Evolutionary conservation across 2,113 vertebrate genomes (phyloP).

Genomic region (Gallinago jamesoni): DNA sequence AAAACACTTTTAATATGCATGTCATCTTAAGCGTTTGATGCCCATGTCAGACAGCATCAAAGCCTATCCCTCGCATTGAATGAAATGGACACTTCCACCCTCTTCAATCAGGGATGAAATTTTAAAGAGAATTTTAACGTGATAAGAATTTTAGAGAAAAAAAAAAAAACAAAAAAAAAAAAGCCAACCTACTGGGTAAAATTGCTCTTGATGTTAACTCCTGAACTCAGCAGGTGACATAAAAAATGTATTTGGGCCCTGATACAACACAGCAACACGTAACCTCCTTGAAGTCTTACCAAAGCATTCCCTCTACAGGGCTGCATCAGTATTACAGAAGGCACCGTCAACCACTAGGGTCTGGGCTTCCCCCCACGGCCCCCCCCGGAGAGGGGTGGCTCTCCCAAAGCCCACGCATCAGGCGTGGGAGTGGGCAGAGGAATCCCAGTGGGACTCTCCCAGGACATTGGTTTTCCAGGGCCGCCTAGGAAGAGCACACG

Average conservation of each 20-base stretch:
- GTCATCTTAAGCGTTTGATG: slow-evolving; percentile 51
- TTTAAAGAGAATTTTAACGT: background rate
- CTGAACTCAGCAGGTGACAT: slow-evolving; percentile 4
- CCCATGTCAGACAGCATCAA: slow-evolving; percentile 39
- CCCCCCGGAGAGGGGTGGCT: background rate
- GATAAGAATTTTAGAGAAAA: background rate
- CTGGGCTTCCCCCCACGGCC: background rate
- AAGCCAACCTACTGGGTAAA: background rate
- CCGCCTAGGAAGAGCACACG: background rate
- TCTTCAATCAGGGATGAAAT: slow-evolving; percentile 16
- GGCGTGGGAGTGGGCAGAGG: background rate
- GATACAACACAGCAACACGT: background rate
- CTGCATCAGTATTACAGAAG: slow-evolving; percentile 38
- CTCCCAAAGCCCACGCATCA: background rate
- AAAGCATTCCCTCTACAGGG: slow-evolving; percentile 70
- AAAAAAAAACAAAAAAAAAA: background rate
- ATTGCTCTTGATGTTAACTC: background rate
- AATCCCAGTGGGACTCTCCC: background rate
- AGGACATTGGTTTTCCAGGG: background rate
- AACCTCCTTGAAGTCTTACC: slow-evolving; percentile 41
- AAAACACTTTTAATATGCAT: slow-evolving; percentile 43
- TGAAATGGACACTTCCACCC: background rate
- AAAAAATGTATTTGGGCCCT: background rate
- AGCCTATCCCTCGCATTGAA: background rate
- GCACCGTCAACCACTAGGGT: background rate